Conservation (phyloP, 2,797 vertebrate species). For the Ctenochaetus hawaiiensis region DNA sequence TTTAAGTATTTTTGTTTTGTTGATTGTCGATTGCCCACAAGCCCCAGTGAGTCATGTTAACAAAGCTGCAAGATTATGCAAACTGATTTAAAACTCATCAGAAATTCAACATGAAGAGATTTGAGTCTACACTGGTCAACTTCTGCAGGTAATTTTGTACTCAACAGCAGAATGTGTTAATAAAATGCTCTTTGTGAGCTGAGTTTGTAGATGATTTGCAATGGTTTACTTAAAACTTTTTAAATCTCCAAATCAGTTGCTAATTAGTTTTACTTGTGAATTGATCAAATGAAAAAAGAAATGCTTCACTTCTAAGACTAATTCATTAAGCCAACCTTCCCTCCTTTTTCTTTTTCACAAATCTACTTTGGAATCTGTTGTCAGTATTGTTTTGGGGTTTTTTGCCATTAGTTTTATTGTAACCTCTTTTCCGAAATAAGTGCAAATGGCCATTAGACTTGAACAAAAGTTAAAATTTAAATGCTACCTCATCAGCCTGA, state of each 20-base stretch:
- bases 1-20: neutral
- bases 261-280: neutral
- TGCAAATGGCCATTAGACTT: conserved; percentile 23
- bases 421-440: conserved; percentile 30
- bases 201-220: neutral
- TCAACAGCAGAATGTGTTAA: neutral
- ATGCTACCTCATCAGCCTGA: conserved; percentile 42
- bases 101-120: neutral
- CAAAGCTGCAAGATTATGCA: neutral
- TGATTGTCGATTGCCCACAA: neutral
- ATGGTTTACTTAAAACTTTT: neutral
- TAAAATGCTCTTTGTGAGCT: neutral
- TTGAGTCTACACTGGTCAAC: neutral
- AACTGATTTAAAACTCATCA: neutral
- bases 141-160: neutral
- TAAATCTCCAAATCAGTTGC: neutral
- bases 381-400: conserved; percentile 17
- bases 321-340: neutral
- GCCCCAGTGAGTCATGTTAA: neutral
- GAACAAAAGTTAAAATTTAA: conserved; percentile 22
- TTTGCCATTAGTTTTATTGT: conserved; percentile 18
- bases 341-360: neutral
- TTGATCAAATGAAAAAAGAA: neutral
- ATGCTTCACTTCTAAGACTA: neutral
- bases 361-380: neutral